Base-by-base conservation (phyloP, 1,140 invertebrate species). In the Bombus sylvicola region DNA sequence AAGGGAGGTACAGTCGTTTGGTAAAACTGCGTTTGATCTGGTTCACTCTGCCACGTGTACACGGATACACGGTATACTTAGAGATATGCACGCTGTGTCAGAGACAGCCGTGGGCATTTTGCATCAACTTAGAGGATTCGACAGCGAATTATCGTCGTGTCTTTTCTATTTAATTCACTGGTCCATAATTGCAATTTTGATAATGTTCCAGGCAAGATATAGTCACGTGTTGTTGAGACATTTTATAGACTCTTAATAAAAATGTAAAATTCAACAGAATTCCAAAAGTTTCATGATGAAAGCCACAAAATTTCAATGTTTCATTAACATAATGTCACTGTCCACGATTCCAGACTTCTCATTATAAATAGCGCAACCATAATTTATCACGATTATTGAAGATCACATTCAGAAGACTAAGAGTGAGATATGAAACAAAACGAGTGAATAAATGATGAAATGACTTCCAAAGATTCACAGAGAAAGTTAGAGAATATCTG, bases 21-120 rank as follows among this genome's bases (percentile, higher is more conserved):
- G 90, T 91, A 93, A 94, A 94, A 94, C 93, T 92, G 87, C 92
- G 93, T 94, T 94, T 94, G 94, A 94, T 94, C 94, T 92, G 92
- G 78, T 88, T 90, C 89, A 84, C 87, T 90, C 92, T 81, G 62
- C 85, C n/a, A 88, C 73, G 77, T 84, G 84, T 53, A 53, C 75
- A 71, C 68, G 71, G 77, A 69, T 79, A 64, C 53, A 43, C n/a
- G 66, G 71, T 73, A 37, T 66, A 79, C 79, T 71, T 69, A 78
- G 37, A 34, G 64, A 34, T 64, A 79, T 25, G 75, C 12, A 47
- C 39, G 31, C 6, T 66, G 15, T 72, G 76, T 74, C 76, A 76
- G 66, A 77, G 82, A 76, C 81, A 88, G 88, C 91, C 76, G 68
- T 84, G 82, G 90, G 89, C 90, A 83, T 87, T 88, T 87, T n/a